Evolutionary conservation across 2,888 invertebrate species (phyloP), one percentile per base, ranked within the genome.

Genomic region (Thecocarcelia acutangulata): DNA sequence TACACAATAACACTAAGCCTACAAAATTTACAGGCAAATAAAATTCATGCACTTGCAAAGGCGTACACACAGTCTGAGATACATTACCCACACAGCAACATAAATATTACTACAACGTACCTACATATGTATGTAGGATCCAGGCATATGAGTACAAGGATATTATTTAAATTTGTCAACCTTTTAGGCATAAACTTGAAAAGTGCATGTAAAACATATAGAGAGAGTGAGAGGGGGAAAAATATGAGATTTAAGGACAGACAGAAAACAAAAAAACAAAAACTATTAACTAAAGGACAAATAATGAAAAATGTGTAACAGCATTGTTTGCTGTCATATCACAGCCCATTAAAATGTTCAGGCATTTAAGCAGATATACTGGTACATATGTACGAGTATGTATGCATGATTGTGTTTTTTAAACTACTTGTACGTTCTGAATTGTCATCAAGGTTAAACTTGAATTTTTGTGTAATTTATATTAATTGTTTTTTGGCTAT

Each of bases 121-220:
- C n/a, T n/a, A n/a, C n/a, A n/a, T n/a, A 5, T 44, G 54, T 19
- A 28, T 19, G 28, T 46, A 46, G 28, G 28, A 17, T 17, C 15
- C 15, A n/a, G n/a, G 13, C 28, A 28, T 21, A 12, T 11, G 33
- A 61, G 15, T 69, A 21, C 54, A 61, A 61, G 17, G 40, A 21
- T 63, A 64, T 63, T 50, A 17, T 66, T 37, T n/a, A 68, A 66
- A 50, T 50, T 68, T 75, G 58, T 48, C 56, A 52, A 42, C 80
- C 75, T 80, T 66, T 80, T 75, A 80, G 75, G 75, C 64, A 75
- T 64, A 75, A 80, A 80, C 75, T 80, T 80, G 80, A 80, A 75
- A 70, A 42, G 56, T 61, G 48, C 42, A 54, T 52, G 13, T 61
- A 28, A 24, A 66, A 66, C 44, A 24, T 21, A 12, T 8, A 33